Conservation (phyloP, 2,888 invertebrate species). For the Gryllus longicercus region DNA sequence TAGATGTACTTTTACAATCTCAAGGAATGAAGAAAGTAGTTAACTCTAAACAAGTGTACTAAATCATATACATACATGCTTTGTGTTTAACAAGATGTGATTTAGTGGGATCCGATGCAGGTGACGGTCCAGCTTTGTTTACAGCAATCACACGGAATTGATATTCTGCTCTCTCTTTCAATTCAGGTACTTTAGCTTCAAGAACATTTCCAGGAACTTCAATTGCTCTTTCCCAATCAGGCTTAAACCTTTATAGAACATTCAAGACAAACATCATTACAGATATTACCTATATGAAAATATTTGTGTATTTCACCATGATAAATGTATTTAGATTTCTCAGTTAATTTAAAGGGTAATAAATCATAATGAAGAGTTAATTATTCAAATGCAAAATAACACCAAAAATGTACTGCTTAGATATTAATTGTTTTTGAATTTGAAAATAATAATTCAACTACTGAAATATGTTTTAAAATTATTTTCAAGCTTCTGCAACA, state of each 20-base stretch:
- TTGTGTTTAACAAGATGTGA: slow-evolving; percentile 85
- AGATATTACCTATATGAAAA: neutral
- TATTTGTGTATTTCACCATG: neutral
- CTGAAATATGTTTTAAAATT: no score
- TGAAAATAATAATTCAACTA: no score
- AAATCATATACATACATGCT: slow-evolving; percentile 63
- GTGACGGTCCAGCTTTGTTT: slow-evolving; percentile 88
- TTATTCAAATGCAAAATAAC: no score
- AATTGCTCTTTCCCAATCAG: slow-evolving; percentile 85
- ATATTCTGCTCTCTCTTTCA: slow-evolving; percentile 87
- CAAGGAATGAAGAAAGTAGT: neutral
- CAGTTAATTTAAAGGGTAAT: neutral
- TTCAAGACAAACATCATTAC: neutral
- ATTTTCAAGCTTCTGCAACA: no score
- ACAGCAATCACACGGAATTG: slow-evolving; percentile 89
- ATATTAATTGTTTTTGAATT: no score
- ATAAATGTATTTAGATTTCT: neutral
- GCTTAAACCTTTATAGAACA: slow-evolving; percentile 52
- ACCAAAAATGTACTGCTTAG: no score
- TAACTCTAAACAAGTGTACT: neutral
- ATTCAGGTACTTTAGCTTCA: slow-evolving; percentile 74
- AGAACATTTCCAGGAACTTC: slow-evolving; percentile 74
- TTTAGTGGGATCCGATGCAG: slow-evolving; percentile 85
- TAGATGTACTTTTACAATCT: slow-evolving; percentile 26
- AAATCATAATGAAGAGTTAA: neutral